Evolutionary conservation across 35 echinoderm and acorn worm genomes (phyloP).

Genomic region (Amphiura filiformis): DNA sequence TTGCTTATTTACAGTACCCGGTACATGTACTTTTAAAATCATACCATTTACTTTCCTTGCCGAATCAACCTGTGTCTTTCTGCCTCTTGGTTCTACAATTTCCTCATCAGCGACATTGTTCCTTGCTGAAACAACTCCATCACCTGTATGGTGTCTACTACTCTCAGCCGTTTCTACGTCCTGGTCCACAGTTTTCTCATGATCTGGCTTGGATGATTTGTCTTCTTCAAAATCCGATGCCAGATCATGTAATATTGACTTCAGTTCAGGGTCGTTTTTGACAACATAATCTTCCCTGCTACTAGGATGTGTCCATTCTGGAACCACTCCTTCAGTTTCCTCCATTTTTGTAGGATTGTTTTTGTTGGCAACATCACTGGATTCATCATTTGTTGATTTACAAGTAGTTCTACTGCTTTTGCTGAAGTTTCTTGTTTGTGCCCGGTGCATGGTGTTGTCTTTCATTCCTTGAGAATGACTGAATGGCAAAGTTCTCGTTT

Average conservation of each 20-base stretch:
- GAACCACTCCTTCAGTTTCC: not conserved
- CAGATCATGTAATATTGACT: slow-evolving; percentile 49
- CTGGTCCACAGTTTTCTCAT: too few species aligned
- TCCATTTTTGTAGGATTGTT: too few species aligned
- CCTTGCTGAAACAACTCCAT: not conserved
- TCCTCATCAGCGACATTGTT: too few species aligned
- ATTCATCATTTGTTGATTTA: too few species aligned
- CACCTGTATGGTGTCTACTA: not conserved
- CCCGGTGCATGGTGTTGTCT: too few species aligned
- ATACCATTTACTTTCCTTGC: not conserved
- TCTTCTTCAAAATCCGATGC: slow-evolving; percentile 69
- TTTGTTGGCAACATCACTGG: too few species aligned
- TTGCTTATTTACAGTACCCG: not conserved
- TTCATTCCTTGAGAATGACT: too few species aligned
- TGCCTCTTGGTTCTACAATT: not conserved
- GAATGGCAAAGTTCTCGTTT: too few species aligned
- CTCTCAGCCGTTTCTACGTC: not conserved
- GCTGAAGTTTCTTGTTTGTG: too few species aligned
- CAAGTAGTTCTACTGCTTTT: too few species aligned
- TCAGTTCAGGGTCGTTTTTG: slow-evolving; percentile 46
- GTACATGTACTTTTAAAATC: not conserved
- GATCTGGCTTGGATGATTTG: not conserved
- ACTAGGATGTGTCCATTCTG: slow-evolving; percentile 61
- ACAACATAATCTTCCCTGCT: slow-evolving; percentile 5
- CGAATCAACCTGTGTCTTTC: not conserved